Percentiles rank a stretch among this genome's conserved stretches.
phyloP scores from a whole-genome alignment of 1,140 invertebrate species.

The Musca vetustissima region DNA sequence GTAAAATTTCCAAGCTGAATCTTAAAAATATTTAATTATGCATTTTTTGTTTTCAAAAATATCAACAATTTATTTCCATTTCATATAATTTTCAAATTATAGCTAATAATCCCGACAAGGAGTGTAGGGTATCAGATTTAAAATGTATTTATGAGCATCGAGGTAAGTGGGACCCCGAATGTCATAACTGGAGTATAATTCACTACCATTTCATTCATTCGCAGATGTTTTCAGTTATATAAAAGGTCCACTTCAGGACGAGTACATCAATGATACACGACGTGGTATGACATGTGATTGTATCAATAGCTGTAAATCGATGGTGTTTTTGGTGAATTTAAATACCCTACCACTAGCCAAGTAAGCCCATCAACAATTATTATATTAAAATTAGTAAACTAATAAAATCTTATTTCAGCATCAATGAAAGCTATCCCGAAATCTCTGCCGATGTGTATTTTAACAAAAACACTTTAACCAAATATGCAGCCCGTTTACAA shows the following conservation, averaged over 20 bases:
- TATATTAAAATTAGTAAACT: too few species aligned
- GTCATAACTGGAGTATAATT: not conserved
- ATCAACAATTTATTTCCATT: too few species aligned
- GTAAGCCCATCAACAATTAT: not conserved
- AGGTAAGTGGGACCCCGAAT: conserved; percentile 11
- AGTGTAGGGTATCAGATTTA: conserved; percentile 38
- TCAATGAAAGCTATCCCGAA: not conserved
- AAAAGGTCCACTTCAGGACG: conserved; percentile 36
- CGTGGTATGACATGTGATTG: conserved; percentile 37
- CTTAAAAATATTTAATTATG: too few species aligned
- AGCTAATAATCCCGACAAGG: not conserved
- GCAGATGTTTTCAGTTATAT: conserved; percentile 41
- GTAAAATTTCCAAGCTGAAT: too few species aligned
- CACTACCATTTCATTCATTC: not conserved
- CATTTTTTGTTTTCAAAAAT: too few species aligned
- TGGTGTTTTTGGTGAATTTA: conserved; percentile 32
- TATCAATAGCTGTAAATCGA: conserved; percentile 36
- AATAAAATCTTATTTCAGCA: not conserved
- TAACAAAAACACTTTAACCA: conserved; percentile 37
- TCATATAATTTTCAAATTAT: not conserved
- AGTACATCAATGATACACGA: conserved; percentile 39
- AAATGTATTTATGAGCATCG: conserved; percentile 34
- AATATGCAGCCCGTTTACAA: conserved; percentile 38
- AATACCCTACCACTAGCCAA: conserved; percentile 34
- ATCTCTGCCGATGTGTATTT: conserved; percentile 40